phyloP scores from a whole-genome alignment of 2,888 invertebrate genomes.

The Phengaris arion region DNA sequence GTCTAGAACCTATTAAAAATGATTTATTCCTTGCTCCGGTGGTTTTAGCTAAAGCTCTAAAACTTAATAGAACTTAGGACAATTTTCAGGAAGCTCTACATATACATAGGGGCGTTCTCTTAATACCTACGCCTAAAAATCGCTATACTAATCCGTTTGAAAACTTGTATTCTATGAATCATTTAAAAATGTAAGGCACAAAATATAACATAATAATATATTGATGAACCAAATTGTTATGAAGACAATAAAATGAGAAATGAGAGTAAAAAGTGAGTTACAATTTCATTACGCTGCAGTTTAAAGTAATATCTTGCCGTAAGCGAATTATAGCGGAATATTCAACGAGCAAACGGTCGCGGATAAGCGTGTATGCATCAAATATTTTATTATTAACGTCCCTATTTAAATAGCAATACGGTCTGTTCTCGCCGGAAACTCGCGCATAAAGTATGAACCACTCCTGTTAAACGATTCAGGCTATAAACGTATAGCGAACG shows the following conservation, averaged over 20 bases:
- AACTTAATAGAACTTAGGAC: too few species aligned
- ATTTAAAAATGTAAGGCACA: too few species aligned
- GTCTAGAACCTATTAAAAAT: too few species aligned
- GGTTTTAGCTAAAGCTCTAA: too few species aligned
- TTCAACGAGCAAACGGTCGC: slow-evolving; percentile 53
- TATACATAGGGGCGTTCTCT: too few species aligned
- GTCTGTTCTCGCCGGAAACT: slow-evolving; percentile 52
- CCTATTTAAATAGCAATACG: slow-evolving; percentile 58
- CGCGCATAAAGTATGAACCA: slow-evolving; percentile 53
- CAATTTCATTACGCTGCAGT: slow-evolving; percentile 50
- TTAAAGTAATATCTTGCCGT: slow-evolving; percentile 51
- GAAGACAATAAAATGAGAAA: slow-evolving; percentile 31
- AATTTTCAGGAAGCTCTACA: too few species aligned
- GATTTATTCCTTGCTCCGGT: neutral
- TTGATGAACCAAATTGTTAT: slow-evolving; percentile 21
- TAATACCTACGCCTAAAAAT: too few species aligned
- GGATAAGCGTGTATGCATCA: slow-evolving; percentile 55
- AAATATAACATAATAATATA: neutral
- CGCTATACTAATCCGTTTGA: too few species aligned
- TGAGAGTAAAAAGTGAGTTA: slow-evolving; percentile 39
- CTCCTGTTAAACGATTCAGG: slow-evolving; percentile 47
- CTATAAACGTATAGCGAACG: slow-evolving; percentile 44
- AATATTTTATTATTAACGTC: slow-evolving; percentile 55
- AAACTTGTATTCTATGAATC: too few species aligned
- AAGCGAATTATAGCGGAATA: slow-evolving; percentile 61